Base-by-base conservation (phyloP, 1,140 invertebrate species). In the Vanessa atalanta region DNA sequence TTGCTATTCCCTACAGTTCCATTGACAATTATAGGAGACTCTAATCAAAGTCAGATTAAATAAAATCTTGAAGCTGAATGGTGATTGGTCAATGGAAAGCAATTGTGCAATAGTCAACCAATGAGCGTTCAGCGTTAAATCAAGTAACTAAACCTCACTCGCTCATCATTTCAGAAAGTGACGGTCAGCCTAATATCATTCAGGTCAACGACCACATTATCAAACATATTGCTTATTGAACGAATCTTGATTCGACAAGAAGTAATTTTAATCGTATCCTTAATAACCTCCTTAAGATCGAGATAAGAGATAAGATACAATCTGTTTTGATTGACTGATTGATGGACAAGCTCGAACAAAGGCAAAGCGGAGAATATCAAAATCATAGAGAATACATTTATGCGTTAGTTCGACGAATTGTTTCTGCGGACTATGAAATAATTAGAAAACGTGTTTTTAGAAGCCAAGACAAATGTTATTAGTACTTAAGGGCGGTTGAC, bases 251-350 rank as follows among this genome's bases (percentile, higher is more conserved):
- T n/a, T 51, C 12, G 37, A 43, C 9, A 43, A 20, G 53, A 57
- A 57, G 2, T 57, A 61, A 61, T 61, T 37, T 37, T 16, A 61
- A 37, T 37, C 23, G 15, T 37, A 37, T 61, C 57, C 57, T 20
- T 69, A 60, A 57, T 69, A 69, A 51, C 9, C 57, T 69, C 66
- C 53, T 69, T 23, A 43, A 72, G 71, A 72, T 72, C 65, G 63
- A 60, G 8, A 37, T 60, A 47, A 47, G 13, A 20, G 71, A 72
- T 72, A 72, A 72, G 64, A 72, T 72, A 50, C 23, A 51, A 61
- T 67, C 71, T 72, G 43, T 60, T 72, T 61, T 67, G 71, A 72
- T 72, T 72, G 70, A 72, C 63, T 72, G 70, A 72, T 64, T 72
- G 70, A 72, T 70, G 51, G 70, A 75, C 70, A 71, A 70, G 51